Conservation (phyloP, 2,797 vertebrate genomes). For the Loriculus beryllinus region DNA sequence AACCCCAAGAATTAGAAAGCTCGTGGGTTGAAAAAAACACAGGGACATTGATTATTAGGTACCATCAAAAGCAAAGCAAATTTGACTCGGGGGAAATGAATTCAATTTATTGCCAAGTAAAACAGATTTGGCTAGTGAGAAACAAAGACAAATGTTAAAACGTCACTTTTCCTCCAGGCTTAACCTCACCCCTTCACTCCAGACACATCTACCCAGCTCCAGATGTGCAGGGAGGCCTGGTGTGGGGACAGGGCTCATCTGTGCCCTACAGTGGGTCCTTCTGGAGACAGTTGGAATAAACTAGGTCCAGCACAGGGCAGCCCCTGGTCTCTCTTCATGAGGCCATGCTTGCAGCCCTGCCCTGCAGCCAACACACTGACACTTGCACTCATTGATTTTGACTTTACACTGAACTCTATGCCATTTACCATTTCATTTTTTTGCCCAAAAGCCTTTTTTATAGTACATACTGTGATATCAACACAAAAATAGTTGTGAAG, state of each 20-base stretch:
- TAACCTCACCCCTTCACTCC: neutral
- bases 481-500: neutral
- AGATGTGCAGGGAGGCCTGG: neutral
- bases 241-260: accelerated
- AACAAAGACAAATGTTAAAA: neutral
- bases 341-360: accelerated
- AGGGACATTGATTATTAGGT: neutral
- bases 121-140: neutral
- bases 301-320: neutral
- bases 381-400: neutral
- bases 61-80: neutral
- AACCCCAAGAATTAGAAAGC: neutral
- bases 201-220: neutral
- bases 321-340: neutral
- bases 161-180: neutral
- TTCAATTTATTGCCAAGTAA: neutral
- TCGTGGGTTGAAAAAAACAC: neutral
- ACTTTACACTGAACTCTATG: neutral
- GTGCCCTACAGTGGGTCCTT: neutral
- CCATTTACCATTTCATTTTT: neutral
- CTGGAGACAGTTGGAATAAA: neutral
- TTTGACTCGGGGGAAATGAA: neutral
- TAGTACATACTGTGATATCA: neutral
- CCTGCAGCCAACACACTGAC: neutral
- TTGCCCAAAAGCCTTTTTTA: neutral